Conservation (phyloP, 2,797 vertebrate genomes). For the Trachurus trachurus region DNA sequence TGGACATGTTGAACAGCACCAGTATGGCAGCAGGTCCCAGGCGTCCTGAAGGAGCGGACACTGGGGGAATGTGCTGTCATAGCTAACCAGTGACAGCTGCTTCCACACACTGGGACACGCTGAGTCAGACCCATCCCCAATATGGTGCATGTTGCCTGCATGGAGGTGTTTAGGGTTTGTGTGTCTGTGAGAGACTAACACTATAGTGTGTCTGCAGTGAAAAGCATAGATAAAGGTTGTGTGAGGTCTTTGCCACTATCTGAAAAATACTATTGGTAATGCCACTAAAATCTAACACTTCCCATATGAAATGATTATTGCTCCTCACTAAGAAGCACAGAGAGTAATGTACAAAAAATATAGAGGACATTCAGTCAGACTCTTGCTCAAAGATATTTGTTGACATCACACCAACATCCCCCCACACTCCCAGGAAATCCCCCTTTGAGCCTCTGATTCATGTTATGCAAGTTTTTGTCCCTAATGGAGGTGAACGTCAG, state of each 20-base stretch:
- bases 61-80: constrained; percentile 30
- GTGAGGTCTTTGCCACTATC: neutral
- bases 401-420: neutral
- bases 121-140: constrained; percentile 62
- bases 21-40: constrained; percentile 41
- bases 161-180: constrained; percentile 25
- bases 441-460: neutral
- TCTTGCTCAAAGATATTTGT: constrained; percentile 6
- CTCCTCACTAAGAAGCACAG: neutral
- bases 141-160: constrained; percentile 31
- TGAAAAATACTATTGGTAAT: neutral
- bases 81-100: constrained; percentile 68
- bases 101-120: constrained; percentile 52
- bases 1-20: constrained; percentile 36
- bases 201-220: neutral
- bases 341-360: neutral
- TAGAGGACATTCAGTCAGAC: neutral
- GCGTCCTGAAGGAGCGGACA: constrained; percentile 29
- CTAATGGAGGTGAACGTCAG: neutral
- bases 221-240: neutral
- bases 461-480: constrained; percentile 1
- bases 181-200: neutral
- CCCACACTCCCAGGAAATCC: constrained; percentile 1
- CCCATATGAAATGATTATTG: neutral
- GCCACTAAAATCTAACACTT: neutral